Evolutionary conservation across 2,113 vertebrate species (phyloP), one percentile per base, ranked within the genome.

Genomic region (Anhinga anhinga): DNA sequence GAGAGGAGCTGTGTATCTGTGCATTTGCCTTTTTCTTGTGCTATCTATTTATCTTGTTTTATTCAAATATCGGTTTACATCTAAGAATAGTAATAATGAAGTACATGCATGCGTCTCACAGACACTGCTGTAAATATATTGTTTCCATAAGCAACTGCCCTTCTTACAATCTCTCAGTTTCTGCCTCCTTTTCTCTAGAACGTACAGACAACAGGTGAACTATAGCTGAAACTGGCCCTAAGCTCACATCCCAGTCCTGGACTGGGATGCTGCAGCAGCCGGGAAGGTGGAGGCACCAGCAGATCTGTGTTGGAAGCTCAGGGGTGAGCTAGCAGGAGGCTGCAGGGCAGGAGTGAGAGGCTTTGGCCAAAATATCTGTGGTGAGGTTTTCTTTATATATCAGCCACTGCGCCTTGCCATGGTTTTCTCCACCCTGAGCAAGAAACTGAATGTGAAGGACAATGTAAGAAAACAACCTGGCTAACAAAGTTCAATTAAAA

Each of bases 1-100:
- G 81, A 80, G 21, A 83, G 59, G 44, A 93, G 12, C 13, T 56
- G 27, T 15, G 19, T 25, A 29, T n/a, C 7, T 69, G 34, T 44
- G 30, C 23, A 34, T 61, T 27, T 92, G 45, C n/a, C 50, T 66
- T 81, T 86, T 56, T 38, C 80, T 65, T 66, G 42, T 15, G 10
- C n/a, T 77, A 25, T 53, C 53, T 38, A 32, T 80, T 44, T 66
- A 23, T 58, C 32, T 66, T 53, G 18, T 36, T 82, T 71, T n/a
- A 50, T 63, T 79, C 36, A 76, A 74, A 55, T 1, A 2, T n/a
- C 65, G 27, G 30, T 56, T n/a, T 2, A 3, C 20, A 42, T 61
- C 66, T 95, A 72, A 94, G 44, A 93, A 88, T 18, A 88, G 62
- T 56, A 88, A 19, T 44, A 61, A 86, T 65, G 44, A 82, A 53